Conservation (phyloP, 1,140 invertebrate genomes). For the Lasioglossum baleicum region DNA sequence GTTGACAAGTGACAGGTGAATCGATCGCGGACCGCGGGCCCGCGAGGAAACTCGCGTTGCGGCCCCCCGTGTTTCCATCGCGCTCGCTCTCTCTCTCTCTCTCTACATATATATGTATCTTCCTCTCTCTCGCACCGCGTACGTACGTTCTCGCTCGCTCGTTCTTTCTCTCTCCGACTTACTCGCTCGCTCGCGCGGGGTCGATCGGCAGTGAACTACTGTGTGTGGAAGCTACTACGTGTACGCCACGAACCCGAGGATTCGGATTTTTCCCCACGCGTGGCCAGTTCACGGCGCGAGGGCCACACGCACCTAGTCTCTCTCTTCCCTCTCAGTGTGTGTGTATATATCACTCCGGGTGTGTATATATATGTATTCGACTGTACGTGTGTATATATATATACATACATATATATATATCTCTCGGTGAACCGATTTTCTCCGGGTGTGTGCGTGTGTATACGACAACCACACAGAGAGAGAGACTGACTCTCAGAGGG, state of each 20-base stretch:
- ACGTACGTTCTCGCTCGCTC: no score
- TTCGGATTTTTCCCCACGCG: slow-evolving; percentile 57
- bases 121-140: not conserved
- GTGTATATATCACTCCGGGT: not conserved
- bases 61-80: slow-evolving; percentile 39
- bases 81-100: slow-evolving; percentile 2
- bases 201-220: slow-evolving; percentile 43
- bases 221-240: slow-evolving; percentile 39
- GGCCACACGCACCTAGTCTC: slow-evolving; percentile 19
- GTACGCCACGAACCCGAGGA: not conserved
- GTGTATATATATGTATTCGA: no score
- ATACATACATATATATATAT: slow-evolving; percentile 14
- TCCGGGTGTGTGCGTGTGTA: slow-evolving; percentile 39
- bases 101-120: no score
- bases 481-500: not conserved
- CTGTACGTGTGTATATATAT: no score
- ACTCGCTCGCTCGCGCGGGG: slow-evolving; percentile 24
- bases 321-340: no score
- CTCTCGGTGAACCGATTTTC: slow-evolving; percentile 30
- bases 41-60: slow-evolving; percentile 53
- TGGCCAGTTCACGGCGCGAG: slow-evolving; percentile 24
- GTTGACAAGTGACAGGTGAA: slow-evolving; percentile 76
- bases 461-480: slow-evolving; percentile 14
- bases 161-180: no score
- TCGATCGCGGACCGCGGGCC: slow-evolving; percentile 63